phyloP scores from a whole-genome alignment of 2,113 vertebrate genomes.

The Isurus oxyrinchus region DNA sequence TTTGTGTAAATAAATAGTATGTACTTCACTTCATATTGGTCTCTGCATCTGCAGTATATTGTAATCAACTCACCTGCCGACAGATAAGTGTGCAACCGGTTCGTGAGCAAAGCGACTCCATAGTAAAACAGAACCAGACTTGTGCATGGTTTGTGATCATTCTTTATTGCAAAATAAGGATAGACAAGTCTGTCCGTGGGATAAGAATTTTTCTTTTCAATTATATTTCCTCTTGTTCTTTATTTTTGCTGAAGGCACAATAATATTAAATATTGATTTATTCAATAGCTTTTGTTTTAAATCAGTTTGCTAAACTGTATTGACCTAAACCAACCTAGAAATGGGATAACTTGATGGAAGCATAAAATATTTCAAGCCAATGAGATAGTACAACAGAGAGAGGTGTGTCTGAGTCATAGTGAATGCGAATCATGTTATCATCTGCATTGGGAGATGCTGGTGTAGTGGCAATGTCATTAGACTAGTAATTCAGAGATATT shows the following conservation, averaged over 20 bases:
- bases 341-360: neutral
- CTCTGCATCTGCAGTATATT: too few species aligned
- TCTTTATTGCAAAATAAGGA: neutral
- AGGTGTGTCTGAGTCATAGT: neutral
- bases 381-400: neutral
- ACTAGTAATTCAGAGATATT: too few species aligned
- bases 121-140: neutral
- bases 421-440: too few species aligned
- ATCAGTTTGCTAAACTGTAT: neutral
- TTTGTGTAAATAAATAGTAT: too few species aligned
- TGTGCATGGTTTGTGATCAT: neutral
- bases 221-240: neutral
- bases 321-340: neutral
- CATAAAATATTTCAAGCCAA: neutral
- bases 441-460: too few species aligned
- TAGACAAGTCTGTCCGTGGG: neutral
- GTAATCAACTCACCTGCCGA: too few species aligned
- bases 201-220: neutral
- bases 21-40: too few species aligned
- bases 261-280: neutral
- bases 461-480: too few species aligned
- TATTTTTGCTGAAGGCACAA: neutral
- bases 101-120: too few species aligned
- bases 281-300: neutral
- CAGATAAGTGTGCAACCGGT: too few species aligned